Base-by-base conservation (phyloP, 2,113 vertebrate species). In the Tapirus terrestris region DNA sequence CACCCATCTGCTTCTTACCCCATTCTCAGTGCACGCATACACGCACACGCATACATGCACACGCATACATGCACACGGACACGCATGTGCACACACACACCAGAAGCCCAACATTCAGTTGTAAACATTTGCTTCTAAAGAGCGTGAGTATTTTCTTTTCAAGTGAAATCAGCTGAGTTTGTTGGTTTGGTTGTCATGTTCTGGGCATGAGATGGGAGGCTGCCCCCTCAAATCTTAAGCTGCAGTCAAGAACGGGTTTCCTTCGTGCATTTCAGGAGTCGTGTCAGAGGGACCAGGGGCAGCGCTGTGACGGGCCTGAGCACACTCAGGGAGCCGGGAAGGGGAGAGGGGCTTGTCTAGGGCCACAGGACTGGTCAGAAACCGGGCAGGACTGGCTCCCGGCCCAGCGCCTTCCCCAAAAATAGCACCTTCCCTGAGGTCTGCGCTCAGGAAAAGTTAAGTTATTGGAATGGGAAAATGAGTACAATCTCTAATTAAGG, bases 371-470 rank as follows among this genome's bases (percentile, higher is more conserved):
- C 13, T 2, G 23, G 53, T 14, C 63, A 16, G 58, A 43, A 31
- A 31, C 0, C 1, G 23, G 65, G 58, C 53, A 0, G 8, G n/a
- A 36, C 0, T 1, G 33, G 75, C 31, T 9, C 1, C 53, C 0
- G 4, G 43, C 27, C 86, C 73, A 2, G 33, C 8, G 4, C 21
- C 20, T 2, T 2, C 5, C 43, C 18, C 7, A 1, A 1, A 6
- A 58, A 11, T 4, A 6, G 20, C 11, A 4, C 3, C 7, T 9
- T 16, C 39, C n/a, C 18, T 6, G 8, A 56, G 7, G 33, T 29
- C 45, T 29, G n/a, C 6, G 6, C 33, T 16, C 1, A 1, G 53
- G 60, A 43, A 51, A 18, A 79, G 48, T 0, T 12, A 27, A 4
- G 29, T 8, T 45, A 21, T 8, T 2, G 3, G 75, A 36, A 58